Percentiles rank a stretch among this genome's conserved stretches.
These are phyloP conservation scores for Microcebus griseorufus DNA, from an alignment of 2,113 vertebrate genomes.

Conservation along the genomic window DNA sequence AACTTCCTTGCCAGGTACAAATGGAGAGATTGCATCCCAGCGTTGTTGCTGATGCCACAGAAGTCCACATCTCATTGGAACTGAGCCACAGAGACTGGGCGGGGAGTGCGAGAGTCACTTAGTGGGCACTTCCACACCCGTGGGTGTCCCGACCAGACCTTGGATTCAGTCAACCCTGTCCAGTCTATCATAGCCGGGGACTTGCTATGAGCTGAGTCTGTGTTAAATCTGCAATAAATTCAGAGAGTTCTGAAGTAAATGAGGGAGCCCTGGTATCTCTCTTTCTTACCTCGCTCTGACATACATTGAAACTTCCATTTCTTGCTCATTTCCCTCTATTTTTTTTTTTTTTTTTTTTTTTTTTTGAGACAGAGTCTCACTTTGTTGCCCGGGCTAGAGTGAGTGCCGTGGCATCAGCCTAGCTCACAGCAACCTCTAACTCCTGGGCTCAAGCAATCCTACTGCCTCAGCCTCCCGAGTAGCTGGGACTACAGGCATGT, in stretches of 20 bases:
- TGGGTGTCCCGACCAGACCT: background rate
- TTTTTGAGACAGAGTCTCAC: background rate
- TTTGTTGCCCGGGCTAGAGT: too few species aligned
- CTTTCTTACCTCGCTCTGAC: background rate
- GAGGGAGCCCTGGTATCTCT: background rate
- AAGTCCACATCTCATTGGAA: background rate
- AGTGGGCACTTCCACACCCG: too few species aligned
- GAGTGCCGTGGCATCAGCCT: fast-evolving
- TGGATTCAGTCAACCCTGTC: background rate
- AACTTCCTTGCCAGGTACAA: background rate
- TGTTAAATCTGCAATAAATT: background rate
- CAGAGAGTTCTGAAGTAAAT: background rate
- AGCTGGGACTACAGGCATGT: too few species aligned
- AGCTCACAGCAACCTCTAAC: too few species aligned
- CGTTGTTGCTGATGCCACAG: background rate
- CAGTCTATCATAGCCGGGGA: background rate
- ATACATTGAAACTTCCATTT: background rate
- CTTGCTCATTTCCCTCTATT: background rate
- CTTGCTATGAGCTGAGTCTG: background rate
- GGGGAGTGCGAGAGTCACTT: background rate
- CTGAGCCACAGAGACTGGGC: background rate
- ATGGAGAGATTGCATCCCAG: background rate
- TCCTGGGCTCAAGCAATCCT: too few species aligned
- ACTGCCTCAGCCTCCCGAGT: too few species aligned
- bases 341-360: background rate